These are phyloP conservation scores for Grapholita molesta DNA, from an alignment of 1,140 invertebrate species.

Conservation along the genomic window DNA sequence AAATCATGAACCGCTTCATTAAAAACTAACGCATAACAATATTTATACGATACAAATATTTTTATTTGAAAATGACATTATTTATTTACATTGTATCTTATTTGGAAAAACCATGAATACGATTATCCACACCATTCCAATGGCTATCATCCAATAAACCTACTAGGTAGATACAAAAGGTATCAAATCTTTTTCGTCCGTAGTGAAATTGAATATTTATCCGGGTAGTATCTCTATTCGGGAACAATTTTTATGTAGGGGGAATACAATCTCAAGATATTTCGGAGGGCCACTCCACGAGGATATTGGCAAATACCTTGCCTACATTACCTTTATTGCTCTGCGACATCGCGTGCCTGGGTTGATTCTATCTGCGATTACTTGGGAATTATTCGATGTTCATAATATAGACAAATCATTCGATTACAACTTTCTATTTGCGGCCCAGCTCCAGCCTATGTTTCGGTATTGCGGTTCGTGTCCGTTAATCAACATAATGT, in stretches of 20 bases:
- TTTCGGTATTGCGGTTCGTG: conserved; percentile 1
- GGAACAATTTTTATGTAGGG: conserved; percentile 77
- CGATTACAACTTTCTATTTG: background rate
- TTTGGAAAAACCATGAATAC: conserved; percentile 73
- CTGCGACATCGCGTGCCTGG: conserved; percentile 63
- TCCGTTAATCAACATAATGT: conserved; percentile 4
- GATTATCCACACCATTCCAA: conserved; percentile 74
- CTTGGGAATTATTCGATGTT: conserved; percentile 64
- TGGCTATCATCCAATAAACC: conserved; percentile 75
- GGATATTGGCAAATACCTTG: conserved; percentile 76
- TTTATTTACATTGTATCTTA: conserved; percentile 26
- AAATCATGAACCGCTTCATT: conserved; percentile 5
- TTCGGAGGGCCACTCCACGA: conserved; percentile 70
- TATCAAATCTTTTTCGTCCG: conserved; percentile 76
- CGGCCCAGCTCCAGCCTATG: background rate
- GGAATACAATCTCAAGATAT: conserved; percentile 75
- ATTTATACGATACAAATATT: background rate
- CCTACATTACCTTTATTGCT: conserved; percentile 76
- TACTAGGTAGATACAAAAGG: conserved; percentile 69
- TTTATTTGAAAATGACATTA: background rate
- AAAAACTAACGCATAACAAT: background rate
- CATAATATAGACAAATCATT: conserved; percentile 23
- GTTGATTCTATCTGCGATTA: conserved; percentile 66
- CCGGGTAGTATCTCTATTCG: conserved; percentile 76
- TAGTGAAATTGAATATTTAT: conserved; percentile 78